Conservation (phyloP, 1,140 invertebrate genomes). For the Hylyphantes graminicola region DNA sequence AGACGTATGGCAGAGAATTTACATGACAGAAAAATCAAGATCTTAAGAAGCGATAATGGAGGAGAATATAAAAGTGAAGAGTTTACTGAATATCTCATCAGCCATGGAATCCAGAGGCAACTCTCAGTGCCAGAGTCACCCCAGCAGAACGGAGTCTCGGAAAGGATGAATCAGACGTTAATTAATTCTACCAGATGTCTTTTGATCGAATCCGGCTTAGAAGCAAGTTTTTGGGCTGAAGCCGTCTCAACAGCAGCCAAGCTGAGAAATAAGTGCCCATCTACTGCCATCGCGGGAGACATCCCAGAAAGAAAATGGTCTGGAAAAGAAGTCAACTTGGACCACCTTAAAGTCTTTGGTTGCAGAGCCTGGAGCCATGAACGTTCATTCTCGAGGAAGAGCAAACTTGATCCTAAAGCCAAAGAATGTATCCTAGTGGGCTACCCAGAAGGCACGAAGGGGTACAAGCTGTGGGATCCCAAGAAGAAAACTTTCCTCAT, state of each 20-base stretch:
- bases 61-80: constrained; percentile 46
- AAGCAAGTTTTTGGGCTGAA: constrained; percentile 69
- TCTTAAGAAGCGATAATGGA: constrained; percentile 56
- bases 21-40: constrained; percentile 2
- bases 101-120: constrained; percentile 68
- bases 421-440: constrained; percentile 8
- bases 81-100: constrained; percentile 49
- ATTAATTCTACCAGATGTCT: constrained; percentile 68
- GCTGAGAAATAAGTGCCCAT: constrained; percentile 65
- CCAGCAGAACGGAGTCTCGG: constrained; percentile 71
- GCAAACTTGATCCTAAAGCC: constrained; percentile 13
- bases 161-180: constrained; percentile 68
- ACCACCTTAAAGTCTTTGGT: background rate
- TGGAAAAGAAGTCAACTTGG: background rate
- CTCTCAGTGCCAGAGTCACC: constrained; percentile 69
- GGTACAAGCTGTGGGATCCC: constrained; percentile 23
- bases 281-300: background rate
- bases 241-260: constrained; percentile 67
- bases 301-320: constrained; percentile 8
- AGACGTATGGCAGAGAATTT: constrained; percentile 30
- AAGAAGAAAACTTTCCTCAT: constrained; percentile 23
- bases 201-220: constrained; percentile 66
- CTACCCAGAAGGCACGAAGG: constrained; percentile 5
- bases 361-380: constrained; percentile 10
- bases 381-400: background rate